A percentile compares a stretch with the other conserved stretches of the same genome.
phyloP scores from a whole-genome alignment of 2,797 vertebrate genomes.

The Anguilla pacifica region DNA sequence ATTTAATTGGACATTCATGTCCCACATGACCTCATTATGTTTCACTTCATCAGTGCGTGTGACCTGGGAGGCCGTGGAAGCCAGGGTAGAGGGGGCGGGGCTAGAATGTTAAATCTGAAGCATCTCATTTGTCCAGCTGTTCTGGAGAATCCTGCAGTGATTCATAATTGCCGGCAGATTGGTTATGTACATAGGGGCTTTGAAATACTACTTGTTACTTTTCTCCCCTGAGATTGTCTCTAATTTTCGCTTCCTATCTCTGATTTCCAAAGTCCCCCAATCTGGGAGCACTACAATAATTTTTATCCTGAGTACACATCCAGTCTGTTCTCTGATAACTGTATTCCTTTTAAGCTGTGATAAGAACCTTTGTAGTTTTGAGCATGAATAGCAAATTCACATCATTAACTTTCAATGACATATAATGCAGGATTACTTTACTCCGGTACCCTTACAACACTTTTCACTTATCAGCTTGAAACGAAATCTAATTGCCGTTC shows the following conservation, averaged over 20 bases:
- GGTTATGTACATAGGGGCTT: neutral
- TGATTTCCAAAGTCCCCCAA: neutral
- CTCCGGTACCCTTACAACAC: neutral
- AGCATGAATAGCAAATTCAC: neutral
- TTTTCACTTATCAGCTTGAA: neutral
- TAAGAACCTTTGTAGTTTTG: neutral
- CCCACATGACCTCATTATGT: neutral
- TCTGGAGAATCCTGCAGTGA: neutral
- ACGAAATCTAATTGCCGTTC: neutral
- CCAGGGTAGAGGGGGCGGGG: neutral
- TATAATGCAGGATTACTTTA: neutral
- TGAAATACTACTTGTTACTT: neutral
- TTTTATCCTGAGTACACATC: neutral
- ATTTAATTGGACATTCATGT: neutral
- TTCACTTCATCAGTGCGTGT: neutral
- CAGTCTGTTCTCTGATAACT: neutral
- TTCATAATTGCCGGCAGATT: neutral
- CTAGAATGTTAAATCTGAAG: neutral
- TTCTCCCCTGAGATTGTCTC: neutral
- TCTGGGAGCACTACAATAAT: neutral
- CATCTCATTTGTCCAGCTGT: neutral
- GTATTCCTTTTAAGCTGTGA: neutral
- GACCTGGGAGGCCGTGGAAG: neutral
- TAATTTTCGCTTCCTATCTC: neutral
- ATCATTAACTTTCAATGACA: neutral